Evolutionary conservation across 1,140 invertebrate genomes (phyloP), one percentile per base, ranked within the genome.

Genomic region (Matsumurasca onukii): DNA sequence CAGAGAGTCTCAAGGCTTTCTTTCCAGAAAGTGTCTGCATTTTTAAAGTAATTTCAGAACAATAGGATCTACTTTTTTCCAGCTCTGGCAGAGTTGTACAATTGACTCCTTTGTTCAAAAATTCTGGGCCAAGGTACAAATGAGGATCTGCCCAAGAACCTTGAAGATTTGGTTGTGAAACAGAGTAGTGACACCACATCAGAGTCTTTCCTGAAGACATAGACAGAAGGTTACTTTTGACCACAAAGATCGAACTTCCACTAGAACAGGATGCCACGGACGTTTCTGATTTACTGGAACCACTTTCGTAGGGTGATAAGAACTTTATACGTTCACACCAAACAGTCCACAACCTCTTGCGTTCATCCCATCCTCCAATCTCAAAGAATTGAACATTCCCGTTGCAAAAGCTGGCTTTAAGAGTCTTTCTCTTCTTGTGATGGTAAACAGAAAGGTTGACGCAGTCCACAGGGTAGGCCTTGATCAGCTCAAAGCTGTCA

Each of bases 391-490:
- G 72, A 0, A 80, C 73, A 51, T 74, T 72, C 57, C 77, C 77
- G 70, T 79, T 81, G 67, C 77, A 78, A 69, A 84, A 86, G 73
- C 80, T 80, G 30, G 82, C 82, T 77, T 88, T 88, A 13, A 88
- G 64, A 2, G 82, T 80, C 74, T 82, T 80, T 49, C 82, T 76
- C 34, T 73, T 77, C 69, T 79, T 81, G 64, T 79, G 77, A 62
- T 81, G 79, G 74, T 85, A 88, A n/a, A 87, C 74, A 69, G 81
- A 84, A 22, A 88, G 74, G 73, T 78, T 82, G 0, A 87, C 76
- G 25, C 78, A 82, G 48, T 85, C 81, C 17, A 87, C 72, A 9
- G 86, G 85, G 76, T 84, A 84, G 27, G 86, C 73, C 0, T 82
- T 83, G n/a, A 85, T 75, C 5, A 87, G 75, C 75, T 86, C 83